Base-by-base conservation (phyloP, 2,888 invertebrate genomes). In the Venusia cambrica region DNA sequence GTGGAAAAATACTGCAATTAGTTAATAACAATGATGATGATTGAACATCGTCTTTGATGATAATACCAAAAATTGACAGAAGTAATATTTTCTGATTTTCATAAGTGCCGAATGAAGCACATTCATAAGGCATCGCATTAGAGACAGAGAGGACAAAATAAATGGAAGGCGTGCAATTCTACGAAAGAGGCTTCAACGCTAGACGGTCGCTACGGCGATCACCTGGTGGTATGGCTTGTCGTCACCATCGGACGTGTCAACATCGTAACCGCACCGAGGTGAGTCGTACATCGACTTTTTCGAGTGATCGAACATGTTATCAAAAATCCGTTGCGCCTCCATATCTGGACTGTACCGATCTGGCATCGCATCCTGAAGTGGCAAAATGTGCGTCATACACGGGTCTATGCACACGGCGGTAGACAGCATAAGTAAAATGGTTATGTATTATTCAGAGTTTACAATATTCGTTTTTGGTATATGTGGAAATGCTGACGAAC, bases 301-400 rank as follows among this genome's bases (percentile, higher is more conserved):
- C 62, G 79, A 69, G 61, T 87, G 87, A 70, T 87, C 87, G 75
- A 88, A 88, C 87, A 88, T 88, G 83, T 88, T 88, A 84, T 88
- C 87, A 77, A 87, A 88, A 57, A 88, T 87, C 79, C 87, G 75
- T 73, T 87, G 85, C 61, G 87, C 87, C 69, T 87, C 87, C 77
- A 85, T 75, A 77, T 87, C 87, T 68, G 87, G 88, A 78, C 87
- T 88, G 85, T 87, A 88, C 65, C 85, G 80, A 80, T 85, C 87
- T 70, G 78, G 81, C 67, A 88, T 79, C 66, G 81, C 69, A 51
- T 80, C 87, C 87, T 87, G 87, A 67, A 79, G 84, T 76, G 71
- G 73, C 71, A 84, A 81, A 85, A 83, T 63, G 63, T 69, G 65
- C 57, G 66, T 75, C 68, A 77, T 54, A 69, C 54, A 65, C 60